These are phyloP conservation scores for Sericinus montela DNA, from an alignment of 2,888 invertebrate genomes.

Conservation along the genomic window DNA sequence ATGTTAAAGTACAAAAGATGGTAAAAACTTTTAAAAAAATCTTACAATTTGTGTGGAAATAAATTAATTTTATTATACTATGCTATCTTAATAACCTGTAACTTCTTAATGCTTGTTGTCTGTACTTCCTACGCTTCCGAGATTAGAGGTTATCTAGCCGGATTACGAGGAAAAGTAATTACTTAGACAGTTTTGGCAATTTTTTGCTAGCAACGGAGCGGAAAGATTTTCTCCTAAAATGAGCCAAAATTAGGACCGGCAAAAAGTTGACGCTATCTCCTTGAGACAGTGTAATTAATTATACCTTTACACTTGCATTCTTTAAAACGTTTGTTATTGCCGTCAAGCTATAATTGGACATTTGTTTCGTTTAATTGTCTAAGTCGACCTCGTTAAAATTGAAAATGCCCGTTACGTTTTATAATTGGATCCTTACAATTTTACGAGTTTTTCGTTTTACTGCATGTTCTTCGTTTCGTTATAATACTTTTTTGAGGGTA, in stretches of 20 bases:
- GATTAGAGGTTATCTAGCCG: conserved; percentile 25
- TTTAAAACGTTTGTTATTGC: conserved; percentile 1
- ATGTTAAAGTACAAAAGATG: too few species aligned
- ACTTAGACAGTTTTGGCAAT: conserved; percentile 40
- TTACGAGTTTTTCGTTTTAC: background rate
- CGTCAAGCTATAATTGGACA: conserved; percentile 9
- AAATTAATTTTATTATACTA: too few species aligned
- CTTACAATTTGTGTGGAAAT: too few species aligned
- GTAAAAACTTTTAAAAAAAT: too few species aligned
- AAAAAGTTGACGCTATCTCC: conserved; percentile 1
- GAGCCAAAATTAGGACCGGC: conserved; percentile 36
- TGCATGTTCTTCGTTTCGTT: background rate
- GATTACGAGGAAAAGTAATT: conserved; percentile 41
- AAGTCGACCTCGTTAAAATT: conserved; percentile 1
- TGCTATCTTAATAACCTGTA: too few species aligned
- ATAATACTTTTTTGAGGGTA: too few species aligned
- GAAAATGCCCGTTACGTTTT: background rate
- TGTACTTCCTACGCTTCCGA: background rate
- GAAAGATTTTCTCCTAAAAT: conserved; percentile 34
- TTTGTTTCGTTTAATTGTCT: conserved; percentile 15
- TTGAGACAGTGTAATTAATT: background rate
- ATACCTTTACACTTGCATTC: conserved; percentile 11
- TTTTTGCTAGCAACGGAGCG: conserved; percentile 24
- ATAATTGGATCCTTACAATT: background rate
- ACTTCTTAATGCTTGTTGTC: too few species aligned